Percentiles rank a stretch among this genome's conserved stretches.
phyloP scores from a whole-genome alignment of 2,113 vertebrate genomes.

The Mormyrus lacerda region DNA sequence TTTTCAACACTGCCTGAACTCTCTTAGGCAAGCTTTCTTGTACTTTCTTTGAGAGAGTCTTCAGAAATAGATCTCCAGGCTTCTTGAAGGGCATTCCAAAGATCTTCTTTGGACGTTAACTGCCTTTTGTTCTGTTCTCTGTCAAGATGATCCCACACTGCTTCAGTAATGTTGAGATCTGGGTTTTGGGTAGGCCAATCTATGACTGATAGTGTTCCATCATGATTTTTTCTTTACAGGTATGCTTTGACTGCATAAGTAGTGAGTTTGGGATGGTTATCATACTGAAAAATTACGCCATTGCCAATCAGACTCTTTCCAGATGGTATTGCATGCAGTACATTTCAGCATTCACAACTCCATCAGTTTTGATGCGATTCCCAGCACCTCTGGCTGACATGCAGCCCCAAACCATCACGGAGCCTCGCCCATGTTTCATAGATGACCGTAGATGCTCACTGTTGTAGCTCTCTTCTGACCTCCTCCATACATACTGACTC shows the following conservation, averaged over 20 bases:
- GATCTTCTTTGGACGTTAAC: neutral
- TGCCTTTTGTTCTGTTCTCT: neutral
- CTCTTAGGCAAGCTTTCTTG: constrained; percentile 5
- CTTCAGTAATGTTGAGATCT: neutral
- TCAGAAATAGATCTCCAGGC: neutral
- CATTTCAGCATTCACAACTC: neutral
- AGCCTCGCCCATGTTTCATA: neutral
- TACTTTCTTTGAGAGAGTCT: neutral
- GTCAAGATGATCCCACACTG: neutral
- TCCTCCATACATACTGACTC: neutral
- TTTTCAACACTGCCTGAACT: neutral
- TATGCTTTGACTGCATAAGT: neutral
- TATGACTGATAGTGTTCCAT: neutral
- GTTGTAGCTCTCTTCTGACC: neutral
- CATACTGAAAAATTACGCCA: neutral
- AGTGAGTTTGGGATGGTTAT: neutral
- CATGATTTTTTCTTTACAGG: neutral
- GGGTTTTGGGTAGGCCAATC: neutral
- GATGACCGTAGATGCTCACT: neutral
- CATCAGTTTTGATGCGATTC: neutral
- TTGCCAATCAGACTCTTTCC: neutral
- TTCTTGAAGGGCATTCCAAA: constrained; percentile 2
- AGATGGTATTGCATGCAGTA: neutral
- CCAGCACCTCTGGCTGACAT: neutral
- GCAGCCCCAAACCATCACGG: neutral